Percentiles rank a stretch among this genome's conserved stretches.
These are phyloP conservation scores for Limnodromus scolopaceus DNA, from an alignment of 2,797 vertebrate species.

Conservation along the genomic window DNA sequence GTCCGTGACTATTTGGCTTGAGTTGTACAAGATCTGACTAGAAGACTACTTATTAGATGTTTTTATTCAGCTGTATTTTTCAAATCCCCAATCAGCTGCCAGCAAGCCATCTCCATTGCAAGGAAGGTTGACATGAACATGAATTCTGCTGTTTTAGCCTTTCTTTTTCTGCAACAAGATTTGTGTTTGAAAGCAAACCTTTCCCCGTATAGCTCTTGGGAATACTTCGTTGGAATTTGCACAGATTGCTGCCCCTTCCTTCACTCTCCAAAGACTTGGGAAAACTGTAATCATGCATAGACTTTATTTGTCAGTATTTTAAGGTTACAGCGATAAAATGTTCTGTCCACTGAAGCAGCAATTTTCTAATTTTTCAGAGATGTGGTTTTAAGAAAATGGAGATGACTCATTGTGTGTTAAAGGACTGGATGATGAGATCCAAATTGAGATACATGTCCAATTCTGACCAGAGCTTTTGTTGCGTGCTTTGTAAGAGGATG, in stretches of 20 bases:
- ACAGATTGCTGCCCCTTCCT: neutral
- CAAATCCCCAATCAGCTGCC: neutral
- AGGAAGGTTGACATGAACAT: neutral
- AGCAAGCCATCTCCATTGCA: neutral
- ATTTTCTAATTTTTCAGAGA: neutral
- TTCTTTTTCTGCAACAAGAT: neutral
- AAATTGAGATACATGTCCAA: accelerated
- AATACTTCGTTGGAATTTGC: neutral
- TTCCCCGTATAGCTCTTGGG: neutral
- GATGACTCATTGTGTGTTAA: accelerated
- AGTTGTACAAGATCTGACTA: neutral
- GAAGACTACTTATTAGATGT: neutral
- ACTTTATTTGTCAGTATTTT: neutral
- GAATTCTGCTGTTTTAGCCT: neutral
- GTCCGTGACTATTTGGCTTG: neutral
- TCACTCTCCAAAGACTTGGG: neutral
- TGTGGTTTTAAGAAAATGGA: neutral
- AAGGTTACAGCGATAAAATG: neutral
- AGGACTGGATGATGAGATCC: neutral
- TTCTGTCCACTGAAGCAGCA: neutral
- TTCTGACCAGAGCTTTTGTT: neutral
- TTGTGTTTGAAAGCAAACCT: neutral
- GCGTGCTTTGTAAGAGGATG: neutral
- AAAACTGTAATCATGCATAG: neutral
- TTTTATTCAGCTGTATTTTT: neutral